These are phyloP conservation scores for Aptenodytes patagonicus DNA, from an alignment of 2,113 vertebrate species.

Conservation along the genomic window DNA sequence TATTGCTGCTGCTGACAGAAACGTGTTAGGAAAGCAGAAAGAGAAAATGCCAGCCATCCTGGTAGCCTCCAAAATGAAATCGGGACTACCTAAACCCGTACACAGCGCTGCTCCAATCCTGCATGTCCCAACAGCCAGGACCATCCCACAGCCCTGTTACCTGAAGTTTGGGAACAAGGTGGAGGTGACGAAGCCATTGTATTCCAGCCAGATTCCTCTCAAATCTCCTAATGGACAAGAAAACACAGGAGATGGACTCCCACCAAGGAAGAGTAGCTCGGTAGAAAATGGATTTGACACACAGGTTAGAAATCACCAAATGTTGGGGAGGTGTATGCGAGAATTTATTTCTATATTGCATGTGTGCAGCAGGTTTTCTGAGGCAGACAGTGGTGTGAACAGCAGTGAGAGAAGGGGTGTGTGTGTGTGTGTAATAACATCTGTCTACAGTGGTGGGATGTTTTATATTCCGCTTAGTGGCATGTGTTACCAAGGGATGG, in stretches of 20 bases:
- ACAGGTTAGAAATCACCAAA: conserved; percentile 80
- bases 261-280: conserved; percentile 61
- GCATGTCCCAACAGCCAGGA: conserved; percentile 81
- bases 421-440: not conserved
- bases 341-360: not conserved
- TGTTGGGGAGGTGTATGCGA: not conserved
- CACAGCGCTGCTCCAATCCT: conserved; percentile 92
- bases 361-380: not conserved
- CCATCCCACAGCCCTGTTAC: conserved; percentile 82
- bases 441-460: not conserved
- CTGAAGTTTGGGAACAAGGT: conserved; percentile 82
- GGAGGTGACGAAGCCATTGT: conserved; percentile 79
- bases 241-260: conserved; percentile 65
- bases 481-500: not conserved
- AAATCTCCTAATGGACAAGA: conserved; percentile 77
- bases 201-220: conserved; percentile 79
- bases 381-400: not conserved
- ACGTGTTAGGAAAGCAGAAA: conserved; percentile 76
- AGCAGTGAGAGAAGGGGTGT: not conserved
- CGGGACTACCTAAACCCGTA: conserved; percentile 94
- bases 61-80: conserved; percentile 96
- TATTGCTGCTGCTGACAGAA: conserved; percentile 70
- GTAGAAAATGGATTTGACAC: conserved; percentile 81
- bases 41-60: conserved; percentile 96
- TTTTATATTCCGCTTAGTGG: not conserved